phyloP scores from a whole-genome alignment of 1,140 invertebrate genomes.

The Onthophagus taurus region DNA sequence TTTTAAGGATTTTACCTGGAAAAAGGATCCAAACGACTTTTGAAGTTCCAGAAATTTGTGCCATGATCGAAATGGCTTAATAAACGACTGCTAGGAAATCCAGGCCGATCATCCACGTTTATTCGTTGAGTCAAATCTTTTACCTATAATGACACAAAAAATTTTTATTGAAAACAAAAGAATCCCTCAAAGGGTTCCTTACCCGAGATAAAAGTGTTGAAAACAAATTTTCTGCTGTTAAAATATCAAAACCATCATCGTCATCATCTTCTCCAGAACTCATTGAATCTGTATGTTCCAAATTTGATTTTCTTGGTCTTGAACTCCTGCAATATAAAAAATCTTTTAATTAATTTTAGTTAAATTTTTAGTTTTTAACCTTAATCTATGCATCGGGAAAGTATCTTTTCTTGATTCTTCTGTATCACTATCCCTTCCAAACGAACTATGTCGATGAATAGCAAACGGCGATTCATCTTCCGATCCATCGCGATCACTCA shows the following conservation, averaged over 20 bases:
- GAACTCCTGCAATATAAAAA: slow-evolving; percentile 47
- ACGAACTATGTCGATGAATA: slow-evolving; percentile 37
- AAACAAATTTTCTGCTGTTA: slow-evolving; percentile 84
- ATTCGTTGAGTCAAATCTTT: slow-evolving; percentile 73
- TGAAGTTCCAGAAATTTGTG: slow-evolving; percentile 33
- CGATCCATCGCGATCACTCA: slow-evolving; percentile 57
- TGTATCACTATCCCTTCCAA: slow-evolving; percentile 42
- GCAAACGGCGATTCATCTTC: slow-evolving; percentile 57
- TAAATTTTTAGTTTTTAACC: slow-evolving; percentile 38
- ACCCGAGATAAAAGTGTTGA: slow-evolving; percentile 77
- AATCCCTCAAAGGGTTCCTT: slow-evolving; percentile 17
- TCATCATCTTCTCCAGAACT: slow-evolving; percentile 82
- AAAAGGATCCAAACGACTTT: slow-evolving; percentile 27
- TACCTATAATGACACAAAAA: slow-evolving; percentile 44
- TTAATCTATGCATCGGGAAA: slow-evolving; percentile 61
- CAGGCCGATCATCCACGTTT: slow-evolving; percentile 65
- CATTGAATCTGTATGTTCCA: slow-evolving; percentile 68
- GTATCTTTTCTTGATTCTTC: slow-evolving; percentile 44
- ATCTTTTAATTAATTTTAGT: slow-evolving; percentile 3
- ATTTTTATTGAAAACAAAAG: not conserved
- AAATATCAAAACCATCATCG: slow-evolving; percentile 79
- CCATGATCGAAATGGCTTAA: slow-evolving; percentile 38
- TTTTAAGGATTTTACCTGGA: slow-evolving; percentile 22
- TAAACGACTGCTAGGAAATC: slow-evolving; percentile 46
- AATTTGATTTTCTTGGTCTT: slow-evolving; percentile 52